phyloP scores from a whole-genome alignment of 2,888 invertebrate genomes.

The Ptychoptera contaminata region DNA sequence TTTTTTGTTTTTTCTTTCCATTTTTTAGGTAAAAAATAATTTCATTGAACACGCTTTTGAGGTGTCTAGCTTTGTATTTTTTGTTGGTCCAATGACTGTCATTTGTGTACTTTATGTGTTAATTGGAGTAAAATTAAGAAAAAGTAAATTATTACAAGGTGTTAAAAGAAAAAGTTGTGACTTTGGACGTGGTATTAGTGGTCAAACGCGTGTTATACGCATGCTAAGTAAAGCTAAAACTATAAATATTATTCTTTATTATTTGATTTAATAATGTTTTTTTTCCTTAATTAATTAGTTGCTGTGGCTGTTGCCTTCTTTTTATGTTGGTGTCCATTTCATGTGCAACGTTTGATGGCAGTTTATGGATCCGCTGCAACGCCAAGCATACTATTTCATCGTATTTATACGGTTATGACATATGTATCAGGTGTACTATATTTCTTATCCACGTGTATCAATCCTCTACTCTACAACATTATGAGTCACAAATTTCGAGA shows the following conservation, averaged over 20 bases:
- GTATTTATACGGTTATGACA: slow-evolving; percentile 46
- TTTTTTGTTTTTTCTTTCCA: slow-evolving; percentile 3
- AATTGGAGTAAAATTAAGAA: slow-evolving; percentile 54
- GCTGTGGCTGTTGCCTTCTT: slow-evolving; percentile 73
- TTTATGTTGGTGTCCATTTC: slow-evolving; percentile 84
- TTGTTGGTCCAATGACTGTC: slow-evolving; percentile 73
- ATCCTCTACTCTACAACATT: slow-evolving; percentile 52
- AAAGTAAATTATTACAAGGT: slow-evolving; percentile 43
- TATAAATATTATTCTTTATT: not conserved
- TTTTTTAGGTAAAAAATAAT: slow-evolving; percentile 26
- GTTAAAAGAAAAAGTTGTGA: slow-evolving; percentile 34
- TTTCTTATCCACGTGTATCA: slow-evolving; percentile 51
- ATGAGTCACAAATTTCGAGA: slow-evolving; percentile 56
- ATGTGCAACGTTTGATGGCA: slow-evolving; percentile 74
- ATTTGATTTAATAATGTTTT: slow-evolving; percentile 3
- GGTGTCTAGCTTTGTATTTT: slow-evolving; percentile 67
- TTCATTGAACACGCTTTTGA: slow-evolving; percentile 53
- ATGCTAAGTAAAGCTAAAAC: slow-evolving; percentile 46
- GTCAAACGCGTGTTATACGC: slow-evolving; percentile 52
- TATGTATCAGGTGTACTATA: slow-evolving; percentile 50
- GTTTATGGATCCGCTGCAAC: slow-evolving; percentile 43
- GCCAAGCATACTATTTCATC: slow-evolving; percentile 28
- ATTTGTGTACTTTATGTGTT: slow-evolving; percentile 68
- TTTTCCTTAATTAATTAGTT: slow-evolving; percentile 37
- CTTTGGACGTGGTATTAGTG: slow-evolving; percentile 30